phyloP scores from a whole-genome alignment of 2,113 vertebrate genomes.

The Circaetus gallicus region DNA sequence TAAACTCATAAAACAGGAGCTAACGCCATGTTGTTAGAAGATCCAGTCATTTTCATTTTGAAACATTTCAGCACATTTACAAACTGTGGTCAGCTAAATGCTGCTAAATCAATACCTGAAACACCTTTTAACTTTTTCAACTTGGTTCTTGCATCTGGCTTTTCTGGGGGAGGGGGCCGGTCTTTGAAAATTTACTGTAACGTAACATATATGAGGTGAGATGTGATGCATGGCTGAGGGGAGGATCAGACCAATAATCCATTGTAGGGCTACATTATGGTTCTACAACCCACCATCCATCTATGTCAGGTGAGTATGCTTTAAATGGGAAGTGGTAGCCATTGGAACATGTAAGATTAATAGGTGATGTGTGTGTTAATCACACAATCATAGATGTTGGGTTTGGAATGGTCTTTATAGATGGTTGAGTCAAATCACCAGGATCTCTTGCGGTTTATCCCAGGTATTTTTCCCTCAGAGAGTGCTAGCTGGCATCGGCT shows the following conservation, averaged over 20 bases:
- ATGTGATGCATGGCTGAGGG: conserved; percentile 43
- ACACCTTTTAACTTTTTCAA: not conserved
- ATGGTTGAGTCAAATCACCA: not conserved
- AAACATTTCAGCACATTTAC: conserved; percentile 4
- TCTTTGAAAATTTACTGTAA: conserved; percentile 33
- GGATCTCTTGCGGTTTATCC: not conserved
- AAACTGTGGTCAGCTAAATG: not conserved
- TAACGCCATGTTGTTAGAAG: not conserved
- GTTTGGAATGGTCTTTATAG: conserved; percentile 10
- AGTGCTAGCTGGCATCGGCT: not conserved
- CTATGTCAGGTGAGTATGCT: not conserved
- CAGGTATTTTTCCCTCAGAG: conserved; percentile 31
- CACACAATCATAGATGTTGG: conserved; percentile 19
- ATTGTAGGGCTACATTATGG: not conserved
- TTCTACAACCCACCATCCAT: conserved; percentile 15
- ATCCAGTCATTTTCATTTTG: not conserved
- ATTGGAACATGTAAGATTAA: conserved; percentile 47
- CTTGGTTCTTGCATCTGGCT: not conserved
- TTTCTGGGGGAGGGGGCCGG: not conserved
- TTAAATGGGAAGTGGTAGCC: conserved; percentile 23
- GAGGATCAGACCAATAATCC: conserved; percentile 37
- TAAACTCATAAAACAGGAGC: not conserved
- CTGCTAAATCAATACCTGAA: conserved; percentile 23
- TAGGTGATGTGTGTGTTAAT: conserved; percentile 46
- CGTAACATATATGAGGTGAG: conserved; percentile 35